Evolutionary conservation across 2,888 invertebrate genomes (phyloP).

Genomic region (Antitype chi): DNA sequence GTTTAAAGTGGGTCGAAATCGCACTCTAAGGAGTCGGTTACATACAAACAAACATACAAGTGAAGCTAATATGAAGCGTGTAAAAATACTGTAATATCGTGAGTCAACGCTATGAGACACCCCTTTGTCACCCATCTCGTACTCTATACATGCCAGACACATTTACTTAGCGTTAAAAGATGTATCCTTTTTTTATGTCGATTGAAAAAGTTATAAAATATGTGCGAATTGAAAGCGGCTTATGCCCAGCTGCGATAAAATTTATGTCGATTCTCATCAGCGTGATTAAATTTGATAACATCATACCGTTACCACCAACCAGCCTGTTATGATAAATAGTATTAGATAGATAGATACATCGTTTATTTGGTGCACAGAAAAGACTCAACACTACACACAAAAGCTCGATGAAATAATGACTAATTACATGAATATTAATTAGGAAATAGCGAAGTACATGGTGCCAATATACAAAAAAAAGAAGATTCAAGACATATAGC

Average conservation of each 20-base stretch:
- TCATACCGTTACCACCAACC: not conserved
- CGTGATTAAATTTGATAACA: not conserved
- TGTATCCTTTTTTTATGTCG: slow-evolving; percentile 18
- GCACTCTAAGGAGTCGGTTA: too few relatives aligned
- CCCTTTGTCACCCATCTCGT: slow-evolving; percentile 30
- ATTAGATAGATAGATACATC: too few relatives aligned
- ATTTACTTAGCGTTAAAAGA: slow-evolving; percentile 45
- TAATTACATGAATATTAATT: too few relatives aligned
- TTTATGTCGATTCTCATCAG: not conserved
- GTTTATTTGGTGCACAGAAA: too few relatives aligned
- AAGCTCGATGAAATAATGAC: too few relatives aligned
- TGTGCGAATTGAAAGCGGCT: not conserved
- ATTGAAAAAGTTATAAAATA: slow-evolving; percentile 22
- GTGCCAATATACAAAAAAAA: too few relatives aligned
- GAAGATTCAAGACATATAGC: too few relatives aligned
- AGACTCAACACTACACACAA: too few relatives aligned
- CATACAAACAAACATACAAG: too few relatives aligned
- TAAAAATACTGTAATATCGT: slow-evolving; percentile 65
- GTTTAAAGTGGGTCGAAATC: too few relatives aligned
- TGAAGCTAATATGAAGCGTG: too few relatives aligned
- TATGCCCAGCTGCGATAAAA: not conserved
- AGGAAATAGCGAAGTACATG: too few relatives aligned
- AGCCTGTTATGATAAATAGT: not conserved
- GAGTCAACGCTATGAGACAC: slow-evolving; percentile 59
- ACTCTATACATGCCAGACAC: slow-evolving; percentile 29